Evolutionary conservation across 2,888 invertebrate species (phyloP).

Genomic region (Encarsia formosa): DNA sequence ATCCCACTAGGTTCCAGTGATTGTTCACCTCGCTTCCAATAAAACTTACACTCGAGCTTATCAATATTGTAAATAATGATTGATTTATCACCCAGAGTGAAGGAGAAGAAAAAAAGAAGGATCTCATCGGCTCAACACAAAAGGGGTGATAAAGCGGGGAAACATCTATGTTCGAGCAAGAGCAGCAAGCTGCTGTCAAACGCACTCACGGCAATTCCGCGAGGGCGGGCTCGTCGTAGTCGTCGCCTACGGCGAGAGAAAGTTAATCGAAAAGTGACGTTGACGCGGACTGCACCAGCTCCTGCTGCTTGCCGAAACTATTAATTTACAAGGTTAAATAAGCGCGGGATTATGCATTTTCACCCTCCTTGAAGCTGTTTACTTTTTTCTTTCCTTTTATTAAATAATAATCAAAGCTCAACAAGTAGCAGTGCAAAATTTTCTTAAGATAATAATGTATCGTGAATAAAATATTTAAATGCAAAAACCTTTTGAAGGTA

Average conservation of each 20-base stretch:
- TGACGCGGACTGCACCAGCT: background rate
- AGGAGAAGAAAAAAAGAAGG: too few species aligned
- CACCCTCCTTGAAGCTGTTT: background rate
- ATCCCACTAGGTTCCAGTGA: too few species aligned
- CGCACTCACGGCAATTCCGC: conserved; percentile 24
- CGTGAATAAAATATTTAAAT: background rate
- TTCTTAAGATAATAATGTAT: too few species aligned
- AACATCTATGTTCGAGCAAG: too few species aligned
- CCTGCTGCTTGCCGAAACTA: conserved; percentile 5
- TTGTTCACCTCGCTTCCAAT: too few species aligned
- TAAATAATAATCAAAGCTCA: background rate
- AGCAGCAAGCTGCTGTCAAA: conserved; percentile 32
- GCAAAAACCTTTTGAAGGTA: background rate
- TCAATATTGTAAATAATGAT: too few species aligned
- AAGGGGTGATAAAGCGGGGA: too few species aligned
- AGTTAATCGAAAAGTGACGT: conserved; percentile 39
- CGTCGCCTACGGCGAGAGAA: conserved; percentile 30
- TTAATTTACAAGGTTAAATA: conserved; percentile 11
- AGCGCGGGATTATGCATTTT: conserved; percentile 3
- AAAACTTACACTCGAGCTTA: too few species aligned
- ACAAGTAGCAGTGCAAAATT: too few species aligned
- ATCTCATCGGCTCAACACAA: too few species aligned
- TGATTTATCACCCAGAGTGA: too few species aligned
- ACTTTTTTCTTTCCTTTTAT: background rate
- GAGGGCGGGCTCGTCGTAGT: conserved; percentile 8